These are phyloP conservation scores for Rotaria sp. DNA, from an alignment of 2,888 invertebrate species.

Conservation along the genomic window DNA sequence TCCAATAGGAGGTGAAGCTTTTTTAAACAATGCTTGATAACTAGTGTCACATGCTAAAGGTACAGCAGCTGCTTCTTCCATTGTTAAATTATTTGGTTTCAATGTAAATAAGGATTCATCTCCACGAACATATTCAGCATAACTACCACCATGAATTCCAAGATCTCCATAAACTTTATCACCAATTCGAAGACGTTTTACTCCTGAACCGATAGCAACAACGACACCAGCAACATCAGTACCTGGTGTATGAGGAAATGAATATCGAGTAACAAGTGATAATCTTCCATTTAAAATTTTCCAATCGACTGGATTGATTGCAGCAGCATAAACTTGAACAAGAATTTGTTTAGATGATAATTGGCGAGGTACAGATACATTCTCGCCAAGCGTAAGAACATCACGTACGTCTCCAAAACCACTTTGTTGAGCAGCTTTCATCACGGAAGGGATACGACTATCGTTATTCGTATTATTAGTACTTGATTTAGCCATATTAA, in stretches of 20 bases:
- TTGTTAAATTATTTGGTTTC: neutral
- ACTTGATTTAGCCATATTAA: neutral
- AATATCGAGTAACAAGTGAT: neutral
- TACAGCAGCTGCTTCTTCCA: neutral
- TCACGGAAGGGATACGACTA: neutral
- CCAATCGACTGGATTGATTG: neutral
- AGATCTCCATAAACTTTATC: neutral
- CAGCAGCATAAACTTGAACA: neutral
- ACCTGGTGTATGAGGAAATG: slow-evolving; percentile 16
- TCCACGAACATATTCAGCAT: neutral
- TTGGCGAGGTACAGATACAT: neutral
- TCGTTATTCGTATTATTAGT: no score
- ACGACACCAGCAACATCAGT: neutral
- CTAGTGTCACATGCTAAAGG: neutral
- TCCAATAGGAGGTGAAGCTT: neutral
- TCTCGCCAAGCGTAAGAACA: neutral
- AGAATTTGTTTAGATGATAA: neutral
- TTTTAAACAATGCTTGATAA: neutral
- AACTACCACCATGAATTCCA: neutral
- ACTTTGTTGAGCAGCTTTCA: slow-evolving; percentile 10
- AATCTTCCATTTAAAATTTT: slow-evolving; percentile 6
- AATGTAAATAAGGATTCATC: neutral
- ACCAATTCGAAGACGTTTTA: neutral
- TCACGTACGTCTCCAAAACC: neutral
- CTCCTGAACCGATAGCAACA: neutral